Evolutionary conservation across 1,140 invertebrate species (phyloP), one percentile per base, ranked within the genome.

Genomic region (Pseudomyrmex cubaensis): DNA sequence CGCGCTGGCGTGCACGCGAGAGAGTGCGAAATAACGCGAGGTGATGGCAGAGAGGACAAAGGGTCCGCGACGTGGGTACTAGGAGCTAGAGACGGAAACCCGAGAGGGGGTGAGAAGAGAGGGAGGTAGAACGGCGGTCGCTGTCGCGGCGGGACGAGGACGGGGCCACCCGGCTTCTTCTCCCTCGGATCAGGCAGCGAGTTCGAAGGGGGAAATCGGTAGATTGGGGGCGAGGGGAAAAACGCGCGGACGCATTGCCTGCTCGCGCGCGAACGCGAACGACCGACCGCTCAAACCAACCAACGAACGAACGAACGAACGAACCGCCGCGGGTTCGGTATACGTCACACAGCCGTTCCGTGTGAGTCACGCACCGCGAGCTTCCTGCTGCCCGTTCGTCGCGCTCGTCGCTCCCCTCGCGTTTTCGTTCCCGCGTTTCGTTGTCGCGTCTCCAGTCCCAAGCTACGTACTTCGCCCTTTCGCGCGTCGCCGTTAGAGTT

Each of bases 331-430:
- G 90, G 87, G 87, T 89, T 90, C 87, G 48, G 83, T 87, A 86
- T 86, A 84, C 86, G 66, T 76, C 89, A 87, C 89, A 90, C 90
- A 84, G 82, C 80, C 77, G 87, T 91, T 91, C 90, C 90, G 91
- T 92, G 90, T 93, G 93, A 93, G 93, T 93, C 93, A 93, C 92
- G 92, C 92, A 93, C 91, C 93, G 92, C 92, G 92, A 91, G 92
- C 92, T 93, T 93, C 93, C 93, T 93, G 92, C 89, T 93, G 92
- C 87, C 89, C 61, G 62, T 78, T 44, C 77, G 61, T 69, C 75
- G n/a, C 61, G 84, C 62, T 82, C 77, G 73, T 50, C 50, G 74
- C 61, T 83, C 67, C 85, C 75, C 69, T 48, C 57, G 73, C 84
- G 67, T 35, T 74, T 77, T 69, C 80, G n/a, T 80, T 52, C 50